Conservation (phyloP, 2,888 invertebrate genomes). For the Tipula confusa region DNA sequence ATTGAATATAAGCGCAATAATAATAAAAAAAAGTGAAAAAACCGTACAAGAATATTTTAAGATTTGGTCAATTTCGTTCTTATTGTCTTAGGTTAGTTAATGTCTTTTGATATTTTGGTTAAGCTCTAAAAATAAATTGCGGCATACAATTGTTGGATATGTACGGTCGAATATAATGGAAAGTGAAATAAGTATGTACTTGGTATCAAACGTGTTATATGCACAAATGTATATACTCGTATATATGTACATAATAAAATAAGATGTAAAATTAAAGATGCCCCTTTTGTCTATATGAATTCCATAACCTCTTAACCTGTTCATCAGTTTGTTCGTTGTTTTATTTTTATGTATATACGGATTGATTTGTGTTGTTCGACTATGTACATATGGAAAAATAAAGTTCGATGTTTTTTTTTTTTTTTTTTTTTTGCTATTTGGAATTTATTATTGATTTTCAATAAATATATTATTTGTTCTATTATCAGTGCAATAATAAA, state of each 20-base stretch:
- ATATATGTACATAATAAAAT: neutral
- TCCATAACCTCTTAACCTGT: constrained; percentile 27
- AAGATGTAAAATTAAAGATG: constrained; percentile 3
- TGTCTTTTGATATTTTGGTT: neutral
- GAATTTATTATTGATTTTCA: constrained; percentile 25
- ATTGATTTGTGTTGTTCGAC: neutral
- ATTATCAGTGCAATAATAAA: neutral
- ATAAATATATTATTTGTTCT: constrained; percentile 14
- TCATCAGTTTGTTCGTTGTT: neutral
- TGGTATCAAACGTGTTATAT: neutral
- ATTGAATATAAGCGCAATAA: neutral
- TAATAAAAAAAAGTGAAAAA: neutral
- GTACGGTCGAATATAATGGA: neutral
- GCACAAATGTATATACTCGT: neutral
- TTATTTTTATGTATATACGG: neutral
- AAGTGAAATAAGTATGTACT: neutral
- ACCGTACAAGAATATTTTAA: neutral
- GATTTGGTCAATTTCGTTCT: neutral
- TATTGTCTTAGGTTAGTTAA: constrained; percentile 20
- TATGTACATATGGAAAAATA: neutral
- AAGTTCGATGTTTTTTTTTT: neutral
- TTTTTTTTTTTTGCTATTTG: neutral
- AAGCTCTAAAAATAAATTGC: neutral
- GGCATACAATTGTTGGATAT: neutral
- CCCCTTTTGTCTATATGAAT: constrained; percentile 29